phyloP scores from a whole-genome alignment of 2,113 vertebrate species.

The Pteronura brasiliensis region DNA sequence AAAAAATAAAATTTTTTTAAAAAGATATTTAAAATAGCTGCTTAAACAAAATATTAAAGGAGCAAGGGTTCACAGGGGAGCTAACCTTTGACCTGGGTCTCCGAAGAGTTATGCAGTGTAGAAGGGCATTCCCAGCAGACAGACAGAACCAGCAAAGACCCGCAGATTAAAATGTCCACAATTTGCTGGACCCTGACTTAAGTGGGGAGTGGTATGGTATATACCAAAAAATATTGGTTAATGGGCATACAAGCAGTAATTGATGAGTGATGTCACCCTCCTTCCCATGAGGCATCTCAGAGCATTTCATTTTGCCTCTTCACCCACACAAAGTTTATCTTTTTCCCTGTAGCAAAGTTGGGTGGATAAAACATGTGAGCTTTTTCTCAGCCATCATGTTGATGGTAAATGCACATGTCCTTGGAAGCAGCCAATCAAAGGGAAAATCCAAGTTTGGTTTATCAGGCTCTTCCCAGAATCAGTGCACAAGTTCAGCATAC shows the following conservation, averaged over 20 bases:
- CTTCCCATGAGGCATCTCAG: background rate
- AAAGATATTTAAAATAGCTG: background rate
- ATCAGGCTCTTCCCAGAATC: background rate
- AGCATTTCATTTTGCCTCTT: background rate
- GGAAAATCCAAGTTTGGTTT: background rate
- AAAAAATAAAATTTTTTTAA: background rate
- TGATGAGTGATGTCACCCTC: background rate
- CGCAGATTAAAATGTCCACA: background rate
- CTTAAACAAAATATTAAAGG: background rate
- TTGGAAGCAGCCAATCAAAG: background rate
- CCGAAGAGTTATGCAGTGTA: background rate
- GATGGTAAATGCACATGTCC: background rate
- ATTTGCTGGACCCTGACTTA: background rate
- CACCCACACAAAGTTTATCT: background rate
- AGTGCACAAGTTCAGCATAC: background rate
- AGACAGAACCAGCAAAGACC: background rate
- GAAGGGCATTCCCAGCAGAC: background rate
- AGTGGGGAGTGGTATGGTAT: background rate
- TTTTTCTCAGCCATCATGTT: background rate
- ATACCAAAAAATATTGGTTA: background rate
- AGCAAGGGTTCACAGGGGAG: background rate
- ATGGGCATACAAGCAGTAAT: background rate
- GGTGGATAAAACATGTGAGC: background rate
- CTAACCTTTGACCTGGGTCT: background rate
- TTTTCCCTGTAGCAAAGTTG: background rate